Percentiles rank a stretch among this genome's conserved stretches.
phyloP scores from a whole-genome alignment of 2,113 vertebrate genomes.

The Sisor rabdophorus region DNA sequence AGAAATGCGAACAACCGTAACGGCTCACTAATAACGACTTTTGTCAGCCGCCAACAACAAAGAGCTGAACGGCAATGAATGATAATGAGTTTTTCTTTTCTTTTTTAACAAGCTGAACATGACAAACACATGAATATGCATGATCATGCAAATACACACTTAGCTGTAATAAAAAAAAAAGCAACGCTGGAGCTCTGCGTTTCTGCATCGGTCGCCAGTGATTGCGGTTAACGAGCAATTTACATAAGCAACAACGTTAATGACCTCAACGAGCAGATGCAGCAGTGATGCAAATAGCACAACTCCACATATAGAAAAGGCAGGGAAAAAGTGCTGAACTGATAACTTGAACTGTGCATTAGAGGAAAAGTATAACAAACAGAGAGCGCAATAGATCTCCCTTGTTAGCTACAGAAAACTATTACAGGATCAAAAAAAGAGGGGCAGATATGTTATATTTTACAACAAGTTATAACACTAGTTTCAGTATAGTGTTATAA shows the following conservation, averaged over 20 bases:
- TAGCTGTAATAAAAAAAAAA: conserved; percentile 41
- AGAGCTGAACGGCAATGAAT: conserved; percentile 33
- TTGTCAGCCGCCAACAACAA: conserved; percentile 37
- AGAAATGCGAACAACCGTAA: conserved; percentile 34
- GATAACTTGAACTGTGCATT: neutral
- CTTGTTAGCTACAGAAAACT: conserved; percentile 1
- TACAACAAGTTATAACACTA: neutral
- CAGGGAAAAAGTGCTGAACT: conserved; percentile 12
- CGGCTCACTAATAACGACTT: conserved; percentile 33
- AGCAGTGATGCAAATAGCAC: neutral
- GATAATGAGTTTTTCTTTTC: conserved; percentile 23
- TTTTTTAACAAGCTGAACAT: conserved; percentile 1
- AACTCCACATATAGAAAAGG: conserved; percentile 31
- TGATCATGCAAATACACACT: conserved; percentile 35
- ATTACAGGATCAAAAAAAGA: neutral
- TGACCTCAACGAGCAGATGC: conserved; percentile 26
- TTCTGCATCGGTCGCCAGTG: conserved; percentile 28
- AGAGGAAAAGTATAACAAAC: neutral
- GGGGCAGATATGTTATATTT: neutral
- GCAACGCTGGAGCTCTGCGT: conserved; percentile 27
- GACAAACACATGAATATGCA: conserved; percentile 34
- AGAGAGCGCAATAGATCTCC: conserved; percentile 3
- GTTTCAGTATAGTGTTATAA: neutral
- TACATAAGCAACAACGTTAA: conserved; percentile 35
- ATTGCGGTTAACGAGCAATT: conserved; percentile 42